Percentiles rank a stretch among this genome's conserved stretches.
Evolutionary conservation across 2,113 vertebrate species (phyloP).

Genomic region (Cynoglossus semilaevis): DNA sequence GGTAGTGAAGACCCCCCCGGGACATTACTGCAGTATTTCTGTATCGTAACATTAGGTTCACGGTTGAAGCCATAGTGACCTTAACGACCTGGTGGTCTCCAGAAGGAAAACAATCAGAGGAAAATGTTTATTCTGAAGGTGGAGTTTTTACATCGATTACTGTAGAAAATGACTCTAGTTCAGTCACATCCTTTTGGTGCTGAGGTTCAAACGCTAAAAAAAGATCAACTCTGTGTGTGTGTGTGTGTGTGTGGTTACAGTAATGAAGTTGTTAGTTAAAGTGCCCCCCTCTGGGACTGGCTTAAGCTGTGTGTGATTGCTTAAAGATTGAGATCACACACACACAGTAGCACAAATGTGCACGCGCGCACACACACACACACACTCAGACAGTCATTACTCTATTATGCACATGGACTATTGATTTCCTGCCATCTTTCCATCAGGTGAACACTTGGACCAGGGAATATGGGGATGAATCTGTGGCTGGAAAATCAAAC

Average conservation of each 20-base stretch:
- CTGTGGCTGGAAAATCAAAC: slow-evolving; percentile 76
- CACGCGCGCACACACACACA: slow-evolving; percentile 64
- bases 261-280: slow-evolving; percentile 82
- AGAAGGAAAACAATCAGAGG: too few relatives aligned
- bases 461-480: slow-evolving; percentile 77
- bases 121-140: too few relatives aligned
- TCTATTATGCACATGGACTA: slow-evolving; percentile 80
- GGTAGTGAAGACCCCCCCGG: too few relatives aligned
- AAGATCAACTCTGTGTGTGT: slow-evolving; percentile 12
- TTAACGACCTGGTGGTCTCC: too few relatives aligned
- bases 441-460: slow-evolving; percentile 78
- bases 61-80: too few relatives aligned
- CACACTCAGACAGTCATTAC: slow-evolving; percentile 76
- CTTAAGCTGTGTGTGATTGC: slow-evolving; percentile 79
- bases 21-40: too few relatives aligned
- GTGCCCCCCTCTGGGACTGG: slow-evolving; percentile 70
- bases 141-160: too few relatives aligned
- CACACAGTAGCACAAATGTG: slow-evolving; percentile 69
- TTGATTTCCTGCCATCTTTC: slow-evolving; percentile 88
- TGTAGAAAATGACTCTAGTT: slow-evolving; percentile 2
- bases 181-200: too few relatives aligned
- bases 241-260: slow-evolving; percentile 53
- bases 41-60: too few relatives aligned
- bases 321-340: slow-evolving; percentile 69
- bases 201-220: too few relatives aligned